phyloP scores from a whole-genome alignment of 1,140 invertebrate species.

The Neotoxoptera formosana region DNA sequence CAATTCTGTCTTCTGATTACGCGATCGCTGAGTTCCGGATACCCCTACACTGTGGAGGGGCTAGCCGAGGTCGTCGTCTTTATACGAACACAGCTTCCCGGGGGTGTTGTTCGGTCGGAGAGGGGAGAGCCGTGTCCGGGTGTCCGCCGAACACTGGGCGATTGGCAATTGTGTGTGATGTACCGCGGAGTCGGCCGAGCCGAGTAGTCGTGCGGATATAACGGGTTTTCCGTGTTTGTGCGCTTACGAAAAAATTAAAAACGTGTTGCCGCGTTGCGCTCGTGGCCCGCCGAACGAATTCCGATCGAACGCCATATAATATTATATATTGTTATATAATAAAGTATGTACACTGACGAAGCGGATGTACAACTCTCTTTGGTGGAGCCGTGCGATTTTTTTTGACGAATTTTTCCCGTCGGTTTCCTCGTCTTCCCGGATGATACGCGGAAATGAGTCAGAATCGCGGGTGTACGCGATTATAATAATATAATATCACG shows the following conservation, averaged over 20 bases:
- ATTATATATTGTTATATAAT: background rate
- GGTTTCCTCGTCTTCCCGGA: background rate
- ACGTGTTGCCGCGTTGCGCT: background rate
- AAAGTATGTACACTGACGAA: background rate
- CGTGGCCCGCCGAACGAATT: background rate
- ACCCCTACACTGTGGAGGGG: background rate
- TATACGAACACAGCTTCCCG: background rate
- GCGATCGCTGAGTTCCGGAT: background rate
- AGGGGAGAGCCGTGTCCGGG: background rate
- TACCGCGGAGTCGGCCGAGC: background rate
- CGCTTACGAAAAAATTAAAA: background rate
- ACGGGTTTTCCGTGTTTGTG: background rate
- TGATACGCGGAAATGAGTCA: background rate
- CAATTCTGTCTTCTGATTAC: background rate
- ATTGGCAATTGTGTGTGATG: background rate
- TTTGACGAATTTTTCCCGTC: background rate
- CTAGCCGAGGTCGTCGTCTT: background rate
- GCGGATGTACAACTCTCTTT: background rate
- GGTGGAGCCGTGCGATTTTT: background rate
- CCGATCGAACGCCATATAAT: background rate
- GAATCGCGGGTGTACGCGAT: background rate
- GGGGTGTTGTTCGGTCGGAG: background rate
- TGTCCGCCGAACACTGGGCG: background rate
- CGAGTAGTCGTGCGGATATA: background rate
- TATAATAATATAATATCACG: background rate